A percentile compares a stretch with the other conserved stretches of the same genome.
phyloP scores from a whole-genome alignment of 1,140 invertebrate genomes.

The Parasteatoda tepidariorum region DNA sequence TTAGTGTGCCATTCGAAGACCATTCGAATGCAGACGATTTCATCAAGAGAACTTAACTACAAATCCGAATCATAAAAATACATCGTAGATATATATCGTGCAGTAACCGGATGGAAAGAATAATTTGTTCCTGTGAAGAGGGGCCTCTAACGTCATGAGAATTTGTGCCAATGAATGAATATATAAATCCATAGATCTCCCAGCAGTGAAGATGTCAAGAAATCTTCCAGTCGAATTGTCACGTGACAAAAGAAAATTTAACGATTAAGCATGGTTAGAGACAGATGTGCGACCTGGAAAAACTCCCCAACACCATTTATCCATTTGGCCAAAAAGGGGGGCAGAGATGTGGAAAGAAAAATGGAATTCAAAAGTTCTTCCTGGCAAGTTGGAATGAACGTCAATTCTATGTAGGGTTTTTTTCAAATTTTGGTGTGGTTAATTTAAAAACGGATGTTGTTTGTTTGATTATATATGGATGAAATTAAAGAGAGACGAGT shows the following conservation, averaged over 20 bases:
- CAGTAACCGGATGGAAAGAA: slow-evolving; percentile 31
- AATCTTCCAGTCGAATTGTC: slow-evolving; percentile 25
- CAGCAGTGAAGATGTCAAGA: slow-evolving; percentile 40
- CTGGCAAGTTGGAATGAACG: too few relatives aligned
- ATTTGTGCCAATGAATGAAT: slow-evolving; percentile 41
- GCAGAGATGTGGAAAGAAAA: too few relatives aligned
- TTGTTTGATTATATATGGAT: too few relatives aligned
- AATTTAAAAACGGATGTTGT: too few relatives aligned
- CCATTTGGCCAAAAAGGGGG: too few relatives aligned
- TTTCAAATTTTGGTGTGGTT: too few relatives aligned
- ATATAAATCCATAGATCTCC: slow-evolving; percentile 50
- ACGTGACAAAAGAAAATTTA: slow-evolving; percentile 46
- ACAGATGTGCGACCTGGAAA: slow-evolving; percentile 56
- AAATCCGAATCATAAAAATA: neutral
- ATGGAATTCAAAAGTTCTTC: too few relatives aligned
- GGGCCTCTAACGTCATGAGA: slow-evolving; percentile 41
- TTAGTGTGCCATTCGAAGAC: too few relatives aligned
- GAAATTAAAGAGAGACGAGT: too few relatives aligned
- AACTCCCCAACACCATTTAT: too few relatives aligned
- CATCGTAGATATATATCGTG: neutral
- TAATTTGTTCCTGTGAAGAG: slow-evolving; percentile 39
- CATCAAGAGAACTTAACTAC: neutral
- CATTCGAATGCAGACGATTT: neutral
- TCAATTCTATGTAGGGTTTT: too few relatives aligned
- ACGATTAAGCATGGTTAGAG: slow-evolving; percentile 41